Percentiles rank a stretch among this genome's conserved stretches.
These are phyloP conservation scores for Chouioia cunea DNA, from an alignment of 2,888 invertebrate species.

Conservation along the genomic window DNA sequence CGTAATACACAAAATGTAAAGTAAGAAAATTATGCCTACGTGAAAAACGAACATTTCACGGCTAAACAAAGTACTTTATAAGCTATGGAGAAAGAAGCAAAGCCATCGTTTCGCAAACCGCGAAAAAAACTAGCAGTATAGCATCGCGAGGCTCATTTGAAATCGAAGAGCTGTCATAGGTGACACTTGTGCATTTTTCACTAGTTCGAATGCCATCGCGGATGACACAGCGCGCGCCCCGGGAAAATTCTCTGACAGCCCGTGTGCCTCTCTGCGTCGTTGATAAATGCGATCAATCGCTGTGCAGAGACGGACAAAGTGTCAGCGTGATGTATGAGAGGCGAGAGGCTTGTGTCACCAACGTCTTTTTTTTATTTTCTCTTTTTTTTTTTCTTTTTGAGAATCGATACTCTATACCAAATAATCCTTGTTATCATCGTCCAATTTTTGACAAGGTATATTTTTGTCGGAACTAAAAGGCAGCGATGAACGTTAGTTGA, in stretches of 20 bases:
- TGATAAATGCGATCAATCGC: slow-evolving; percentile 64
- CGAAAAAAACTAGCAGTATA: slow-evolving; percentile 6
- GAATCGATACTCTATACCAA: slow-evolving; percentile 15
- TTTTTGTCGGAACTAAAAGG: slow-evolving; percentile 31
- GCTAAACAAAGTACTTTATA: no score
- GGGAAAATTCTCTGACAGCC: slow-evolving; percentile 15
- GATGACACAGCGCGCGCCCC: slow-evolving; percentile 27
- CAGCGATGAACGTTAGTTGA: no score
- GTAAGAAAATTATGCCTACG: no score
- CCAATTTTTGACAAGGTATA: no score
- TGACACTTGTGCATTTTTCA: slow-evolving; percentile 34
- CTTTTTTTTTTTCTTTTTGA: slow-evolving; percentile 47
- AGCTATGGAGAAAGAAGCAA: no score
- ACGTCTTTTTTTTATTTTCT: slow-evolving; percentile 43
- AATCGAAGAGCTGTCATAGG: slow-evolving; percentile 27
- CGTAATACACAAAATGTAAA: no score
- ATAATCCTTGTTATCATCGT: no score
- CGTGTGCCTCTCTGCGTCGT: slow-evolving; percentile 47
- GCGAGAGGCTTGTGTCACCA: slow-evolving; percentile 47
- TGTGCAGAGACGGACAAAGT: slow-evolving; percentile 56
- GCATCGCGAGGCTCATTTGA: slow-evolving; percentile 6
- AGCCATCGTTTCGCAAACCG: no score
- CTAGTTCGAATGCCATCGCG: slow-evolving; percentile 13
- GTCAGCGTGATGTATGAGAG: slow-evolving; percentile 63
- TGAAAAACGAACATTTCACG: no score